Conservation (phyloP, 30 jellyfish, hydroid and myxozoan species). For the Haliclystus octoradiatus region DNA sequence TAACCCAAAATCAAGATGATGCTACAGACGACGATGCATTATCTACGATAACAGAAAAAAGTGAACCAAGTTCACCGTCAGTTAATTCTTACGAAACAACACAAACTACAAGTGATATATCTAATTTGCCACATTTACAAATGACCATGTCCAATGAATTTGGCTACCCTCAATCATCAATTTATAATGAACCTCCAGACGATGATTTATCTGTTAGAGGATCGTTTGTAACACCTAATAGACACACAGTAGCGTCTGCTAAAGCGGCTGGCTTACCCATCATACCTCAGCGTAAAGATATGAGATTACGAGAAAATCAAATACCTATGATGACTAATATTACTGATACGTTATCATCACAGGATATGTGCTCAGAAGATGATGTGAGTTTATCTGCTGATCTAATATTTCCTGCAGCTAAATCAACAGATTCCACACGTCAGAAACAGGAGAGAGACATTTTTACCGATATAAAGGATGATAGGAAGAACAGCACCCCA, state of each 20-base stretch:
- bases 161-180: slow-evolving; percentile 9
- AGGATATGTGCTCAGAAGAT: background rate
- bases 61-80: slow-evolving; percentile 86
- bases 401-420: background rate
- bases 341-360: background rate
- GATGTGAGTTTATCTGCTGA: background rate
- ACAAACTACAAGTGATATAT: slow-evolving; percentile 12
- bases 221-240: background rate
- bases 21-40: slow-evolving; percentile 61
- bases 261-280: slow-evolving; percentile 85
- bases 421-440: background rate
- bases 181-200: slow-evolving; percentile 3
- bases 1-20: background rate
- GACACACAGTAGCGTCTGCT: slow-evolving; percentile 48
- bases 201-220: slow-evolving; percentile 1
- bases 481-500: background rate
- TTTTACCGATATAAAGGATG: background rate
- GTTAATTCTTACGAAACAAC: slow-evolving; percentile 38
- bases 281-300: slow-evolving; percentile 2
- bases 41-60: slow-evolving; percentile 79
- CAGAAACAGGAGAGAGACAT: background rate
- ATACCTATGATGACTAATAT: no score
- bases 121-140: background rate
- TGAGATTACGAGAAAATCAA: background rate
- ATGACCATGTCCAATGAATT: background rate